A percentile compares a stretch with the other conserved stretches of the same genome.
phyloP scores from a whole-genome alignment of 2,797 vertebrate genomes.

The Arrhamphus sclerolepis region DNA sequence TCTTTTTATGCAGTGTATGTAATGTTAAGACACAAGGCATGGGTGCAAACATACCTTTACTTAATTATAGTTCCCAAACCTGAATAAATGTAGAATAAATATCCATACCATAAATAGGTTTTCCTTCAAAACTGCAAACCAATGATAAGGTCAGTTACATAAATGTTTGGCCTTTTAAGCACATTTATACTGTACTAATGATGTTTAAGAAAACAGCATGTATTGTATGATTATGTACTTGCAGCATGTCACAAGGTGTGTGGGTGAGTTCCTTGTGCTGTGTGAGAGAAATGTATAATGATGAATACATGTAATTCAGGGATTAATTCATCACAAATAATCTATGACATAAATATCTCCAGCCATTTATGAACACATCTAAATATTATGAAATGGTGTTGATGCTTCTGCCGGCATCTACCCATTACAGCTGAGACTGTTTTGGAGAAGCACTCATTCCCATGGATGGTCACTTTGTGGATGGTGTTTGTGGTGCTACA shows the following conservation, averaged over 20 bases:
- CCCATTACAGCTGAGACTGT: too few species aligned
- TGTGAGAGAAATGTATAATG: neutral
- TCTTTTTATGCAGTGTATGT: too few species aligned
- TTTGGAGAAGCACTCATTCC: too few species aligned
- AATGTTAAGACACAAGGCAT: too few species aligned
- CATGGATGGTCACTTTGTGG: neutral
- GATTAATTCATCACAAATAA: neutral
- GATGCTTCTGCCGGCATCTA: too few species aligned
- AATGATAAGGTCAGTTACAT: neutral
- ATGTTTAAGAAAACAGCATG: constrained; percentile 4
- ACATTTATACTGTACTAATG: constrained; percentile 2
- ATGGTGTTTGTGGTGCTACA: neutral
- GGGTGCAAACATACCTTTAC: too few species aligned
- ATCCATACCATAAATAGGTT: neutral
- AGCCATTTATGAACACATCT: neutral
- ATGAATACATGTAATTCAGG: neutral
- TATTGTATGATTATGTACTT: neutral
- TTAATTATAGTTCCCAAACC: neutral
- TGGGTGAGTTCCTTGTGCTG: neutral
- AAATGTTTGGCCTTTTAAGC: constrained; percentile 2
- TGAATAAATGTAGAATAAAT: neutral
- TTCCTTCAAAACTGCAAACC: neutral
- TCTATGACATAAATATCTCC: neutral
- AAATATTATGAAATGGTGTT: neutral
- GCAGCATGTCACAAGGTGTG: constrained; percentile 1